Percentiles rank a stretch among this genome's conserved stretches.
Conservation (phyloP, 2,888 invertebrate species). For the Onchidella celtica region DNA sequence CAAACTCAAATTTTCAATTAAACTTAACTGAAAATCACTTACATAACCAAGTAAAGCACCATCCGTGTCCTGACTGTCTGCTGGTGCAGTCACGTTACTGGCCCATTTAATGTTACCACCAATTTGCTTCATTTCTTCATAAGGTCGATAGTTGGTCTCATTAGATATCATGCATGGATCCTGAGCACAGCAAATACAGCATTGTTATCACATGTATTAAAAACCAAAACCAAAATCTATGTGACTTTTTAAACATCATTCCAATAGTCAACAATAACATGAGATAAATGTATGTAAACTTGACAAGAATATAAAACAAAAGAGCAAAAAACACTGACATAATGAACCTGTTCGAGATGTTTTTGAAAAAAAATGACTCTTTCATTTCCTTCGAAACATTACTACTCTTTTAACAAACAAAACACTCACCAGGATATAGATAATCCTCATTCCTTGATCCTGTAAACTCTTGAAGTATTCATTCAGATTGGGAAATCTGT, state of each 20-base stretch:
- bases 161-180: constrained; percentile 71
- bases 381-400: too few relatives aligned
- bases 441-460: constrained; percentile 70
- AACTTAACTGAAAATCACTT: constrained; percentile 54
- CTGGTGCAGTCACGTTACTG: constrained; percentile 54
- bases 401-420: too few relatives aligned
- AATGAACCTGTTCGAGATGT: too few relatives aligned
- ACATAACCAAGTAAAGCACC: constrained; percentile 73
- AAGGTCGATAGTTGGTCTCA: constrained; percentile 71
- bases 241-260: too few relatives aligned
- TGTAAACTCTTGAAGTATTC: constrained; percentile 71
- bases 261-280: too few relatives aligned
- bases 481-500: constrained; percentile 68
- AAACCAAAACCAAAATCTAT: too few relatives aligned
- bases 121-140: constrained; percentile 62
- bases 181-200: too few relatives aligned
- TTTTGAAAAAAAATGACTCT: too few relatives aligned
- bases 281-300: too few relatives aligned
- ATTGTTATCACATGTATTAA: background rate
- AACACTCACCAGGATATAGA: constrained; percentile 77
- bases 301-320: too few relatives aligned
- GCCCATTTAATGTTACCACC: constrained; percentile 76
- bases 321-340: too few relatives aligned
- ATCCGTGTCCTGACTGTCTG: constrained; percentile 59
- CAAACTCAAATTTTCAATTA: too few relatives aligned